Evolutionary conservation across 2,113 vertebrate genomes (phyloP), one percentile per base, ranked within the genome.

Genomic region (Odocoileus hemionus): DNA sequence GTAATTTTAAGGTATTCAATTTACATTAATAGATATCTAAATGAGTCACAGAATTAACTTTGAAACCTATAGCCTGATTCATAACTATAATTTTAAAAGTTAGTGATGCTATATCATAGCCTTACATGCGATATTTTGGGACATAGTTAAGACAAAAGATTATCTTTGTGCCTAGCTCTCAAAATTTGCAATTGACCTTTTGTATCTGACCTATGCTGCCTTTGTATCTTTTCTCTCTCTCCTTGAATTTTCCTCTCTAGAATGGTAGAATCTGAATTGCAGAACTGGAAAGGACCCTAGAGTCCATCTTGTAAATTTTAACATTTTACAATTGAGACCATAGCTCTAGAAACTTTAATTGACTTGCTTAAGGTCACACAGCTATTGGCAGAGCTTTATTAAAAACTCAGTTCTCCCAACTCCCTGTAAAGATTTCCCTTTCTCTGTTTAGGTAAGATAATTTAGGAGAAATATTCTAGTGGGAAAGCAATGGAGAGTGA

Each of bases 21-120:
- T 97, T 95, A 92, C 3, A 5, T 74, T 94, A 95, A 95, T 64
- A 96, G 43, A 45, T 97, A 86, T 87, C 61, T 94, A 95, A 97
- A 93, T 97, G 95, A 98, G 89, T 79, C 96, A 97, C 50, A 76
- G 95, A 96, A 97, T 95, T 96, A 74, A 39, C 55, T 95, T 95
- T 91, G 95, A 95, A 96, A 90, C 43, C 86, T 39, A 70, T 64
- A 91, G 76, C 26, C 23, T 12, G 23, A 45, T 39, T 85, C 61
- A 86, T n/a, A 80, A 26, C 54, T 26, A 87, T 95, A 89, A 96
- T 89, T 98, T 91, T 96, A 52, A 93, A 96, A 82, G 79, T 90
- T 95, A 89, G 58, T 82, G 67, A 55, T 92, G 60, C 67, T 95
- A 6, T 88, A 3, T 36, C 60, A 52, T 54, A 91, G 50, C 57